Percentiles rank a stretch among this genome's conserved stretches.
phyloP scores from a whole-genome alignment of 2,888 invertebrate species.

The Drosophila monieri region DNA sequence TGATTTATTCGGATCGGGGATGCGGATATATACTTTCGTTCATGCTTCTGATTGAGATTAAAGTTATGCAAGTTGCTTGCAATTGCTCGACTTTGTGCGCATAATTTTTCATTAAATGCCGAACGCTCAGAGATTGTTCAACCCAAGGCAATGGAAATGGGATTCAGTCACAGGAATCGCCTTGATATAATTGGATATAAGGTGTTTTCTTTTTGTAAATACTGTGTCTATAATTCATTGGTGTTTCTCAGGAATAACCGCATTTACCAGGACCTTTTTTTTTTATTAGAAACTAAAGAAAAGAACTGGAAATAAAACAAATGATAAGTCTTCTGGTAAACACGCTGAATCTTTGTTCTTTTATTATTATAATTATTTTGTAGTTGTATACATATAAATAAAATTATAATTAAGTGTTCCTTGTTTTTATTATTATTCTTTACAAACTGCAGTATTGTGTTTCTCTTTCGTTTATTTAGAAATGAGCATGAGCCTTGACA shows the following conservation, averaged over 20 bases:
- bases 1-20: constrained; percentile 56
- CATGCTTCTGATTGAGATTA: constrained; percentile 29
- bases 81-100: constrained; percentile 65
- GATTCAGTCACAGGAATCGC: constrained; percentile 30
- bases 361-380: constrained; percentile 64
- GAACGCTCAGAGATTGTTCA: constrained; percentile 41
- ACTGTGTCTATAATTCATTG: constrained; percentile 17
- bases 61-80: constrained; percentile 34
- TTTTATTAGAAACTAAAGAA: background rate
- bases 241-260: constrained; percentile 30
- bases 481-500: constrained; percentile 65
- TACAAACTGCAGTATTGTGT: constrained; percentile 47
- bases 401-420: constrained; percentile 68
- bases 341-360: constrained; percentile 54
- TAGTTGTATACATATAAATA: constrained; percentile 68
- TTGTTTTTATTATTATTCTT: constrained; percentile 33
- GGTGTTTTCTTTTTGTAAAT: constrained; percentile 1
- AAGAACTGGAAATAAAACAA: constrained; percentile 20
- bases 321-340: constrained; percentile 42
- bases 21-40: constrained; percentile 22
- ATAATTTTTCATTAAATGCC: constrained; percentile 66
- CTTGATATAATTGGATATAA: constrained; percentile 22
- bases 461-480: constrained; percentile 51
- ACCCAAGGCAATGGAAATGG: constrained; percentile 27
- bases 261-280: constrained; percentile 21